Conservation (phyloP, 1,140 invertebrate species). For the Chrysomallon squamiferum region DNA sequence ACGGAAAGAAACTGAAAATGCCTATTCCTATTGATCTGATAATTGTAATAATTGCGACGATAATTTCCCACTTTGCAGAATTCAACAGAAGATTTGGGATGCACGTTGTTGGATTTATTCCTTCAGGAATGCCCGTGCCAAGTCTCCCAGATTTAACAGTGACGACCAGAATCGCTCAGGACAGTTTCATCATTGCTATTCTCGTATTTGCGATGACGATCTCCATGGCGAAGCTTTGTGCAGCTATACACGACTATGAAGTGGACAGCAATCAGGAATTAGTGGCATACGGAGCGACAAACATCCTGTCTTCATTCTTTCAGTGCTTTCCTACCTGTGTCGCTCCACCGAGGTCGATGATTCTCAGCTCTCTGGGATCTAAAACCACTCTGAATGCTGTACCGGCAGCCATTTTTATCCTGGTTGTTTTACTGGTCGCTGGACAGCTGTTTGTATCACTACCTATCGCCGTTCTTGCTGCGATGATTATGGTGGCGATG, state of each 20-base stretch:
- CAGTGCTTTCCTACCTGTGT: constrained; percentile 72
- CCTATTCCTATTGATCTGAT: constrained; percentile 82
- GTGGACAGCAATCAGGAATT: constrained; percentile 65
- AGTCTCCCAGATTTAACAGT: constrained; percentile 14
- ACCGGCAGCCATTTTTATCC: constrained; percentile 59
- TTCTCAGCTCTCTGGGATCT: constrained; percentile 34
- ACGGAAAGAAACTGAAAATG: constrained; percentile 72
- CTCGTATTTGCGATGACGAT: constrained; percentile 19
- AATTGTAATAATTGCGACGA: constrained; percentile 12
- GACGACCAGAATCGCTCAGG: constrained; percentile 9
- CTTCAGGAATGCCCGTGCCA: constrained; percentile 54
- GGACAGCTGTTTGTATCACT: constrained; percentile 57
- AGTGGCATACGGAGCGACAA: constrained; percentile 64
- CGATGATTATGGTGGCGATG: constrained; percentile 55
- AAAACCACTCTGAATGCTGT: constrained; percentile 50
- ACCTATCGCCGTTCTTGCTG: constrained; percentile 58
- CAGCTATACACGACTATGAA: constrained; percentile 53
- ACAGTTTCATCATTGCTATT: constrained; percentile 15
- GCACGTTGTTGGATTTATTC: constrained; percentile 61
- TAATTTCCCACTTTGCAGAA: constrained; percentile 17
- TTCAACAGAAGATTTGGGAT: constrained; percentile 51
- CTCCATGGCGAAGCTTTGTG: constrained; percentile 52
- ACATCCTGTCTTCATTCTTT: constrained; percentile 65
- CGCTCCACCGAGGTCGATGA: constrained; percentile 80
- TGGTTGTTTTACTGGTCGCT: constrained; percentile 64